Evolutionary conservation across 2,113 vertebrate genomes (phyloP).

Genomic region (Labrus mixtus): DNA sequence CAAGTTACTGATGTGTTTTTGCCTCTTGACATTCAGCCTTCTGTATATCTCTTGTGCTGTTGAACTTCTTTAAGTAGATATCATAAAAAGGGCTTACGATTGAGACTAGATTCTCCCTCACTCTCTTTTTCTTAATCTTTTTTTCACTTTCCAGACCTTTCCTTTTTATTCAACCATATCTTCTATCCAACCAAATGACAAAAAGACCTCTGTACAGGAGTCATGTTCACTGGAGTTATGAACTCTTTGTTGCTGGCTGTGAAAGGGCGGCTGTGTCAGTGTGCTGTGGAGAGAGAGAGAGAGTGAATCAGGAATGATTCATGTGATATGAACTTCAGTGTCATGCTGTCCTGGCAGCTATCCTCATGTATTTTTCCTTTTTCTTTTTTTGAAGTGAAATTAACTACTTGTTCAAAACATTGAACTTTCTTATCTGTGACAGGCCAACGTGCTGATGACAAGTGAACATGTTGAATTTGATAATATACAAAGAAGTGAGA

Average conservation of each 20-base stretch:
- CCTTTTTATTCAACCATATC: slow-evolving; percentile 7
- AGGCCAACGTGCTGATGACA: not conserved
- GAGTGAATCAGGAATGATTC: slow-evolving; percentile 56
- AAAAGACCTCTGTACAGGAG: not conserved
- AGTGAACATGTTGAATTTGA: not conserved
- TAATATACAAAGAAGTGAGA: not conserved
- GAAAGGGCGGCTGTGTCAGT: slow-evolving; percentile 18
- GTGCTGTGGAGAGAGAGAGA: not conserved
- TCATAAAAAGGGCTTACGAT: no score
- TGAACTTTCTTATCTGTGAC: not conserved
- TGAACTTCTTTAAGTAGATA: no score
- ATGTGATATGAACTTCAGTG: slow-evolving; percentile 32
- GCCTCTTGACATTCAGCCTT: no score
- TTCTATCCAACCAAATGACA: not conserved
- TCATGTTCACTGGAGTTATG: not conserved
- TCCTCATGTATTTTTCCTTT: not conserved
- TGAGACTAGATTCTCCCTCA: no score
- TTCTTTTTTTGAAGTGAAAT: not conserved
- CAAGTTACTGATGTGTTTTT: no score
- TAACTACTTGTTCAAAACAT: not conserved
- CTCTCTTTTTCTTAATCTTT: not conserved
- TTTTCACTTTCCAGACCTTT: not conserved
- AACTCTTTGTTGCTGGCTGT: slow-evolving; percentile 34
- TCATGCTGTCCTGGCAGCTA: slow-evolving; percentile 10
- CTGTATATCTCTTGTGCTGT: no score